Base-by-base conservation (phyloP, 2,888 invertebrate species). In the Ochlodes sylvanus region DNA sequence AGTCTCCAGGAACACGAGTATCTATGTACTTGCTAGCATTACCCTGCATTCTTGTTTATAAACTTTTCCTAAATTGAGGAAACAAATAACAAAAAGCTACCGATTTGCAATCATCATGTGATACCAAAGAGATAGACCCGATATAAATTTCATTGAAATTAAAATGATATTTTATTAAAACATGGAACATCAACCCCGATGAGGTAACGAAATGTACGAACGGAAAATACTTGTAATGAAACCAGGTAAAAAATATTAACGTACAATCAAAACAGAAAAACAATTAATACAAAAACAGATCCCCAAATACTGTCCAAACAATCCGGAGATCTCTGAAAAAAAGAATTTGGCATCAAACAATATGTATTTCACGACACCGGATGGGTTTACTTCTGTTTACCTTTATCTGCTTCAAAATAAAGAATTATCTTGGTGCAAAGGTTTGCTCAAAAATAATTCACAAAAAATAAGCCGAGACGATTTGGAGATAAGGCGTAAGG, bases 301-400 rank as follows among this genome's bases (percentile, higher is more conserved):
- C 27, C 41, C 15, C 32, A 52, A 56, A 52, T 42, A 61, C 54
- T 67, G 55, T 32, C 34, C 55, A 61, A 60, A 67, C 54, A 67
- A 67, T 55, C 60, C 60, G 44, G 27, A 52, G 41, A 58, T 65
- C 27, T n/a, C 42, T 32, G 55, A 58, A 58, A 66, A 66, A 67
- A 52, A 63, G 38, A 62, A 32, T 64, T 47, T 61, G 44, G 42
- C 61, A 67, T 61, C 61, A 67, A 67, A 67, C 67, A 64, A 78
- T 77, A 77, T 75, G 73, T 69, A 73, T 80, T 77, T 47, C 47
- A 84, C 84, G 75, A 80, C 78, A 84, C 88, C 89, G 90, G 89
- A 90, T 87, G 88, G 82, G 80, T 77, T 78, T 76, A 80, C 78
- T 76, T 74, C 77, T 87, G 85, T 89, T 88, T 89, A 84, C 86